These are phyloP conservation scores for Cantharis rufa DNA, from an alignment of 2,888 invertebrate species.

Conservation along the genomic window DNA sequence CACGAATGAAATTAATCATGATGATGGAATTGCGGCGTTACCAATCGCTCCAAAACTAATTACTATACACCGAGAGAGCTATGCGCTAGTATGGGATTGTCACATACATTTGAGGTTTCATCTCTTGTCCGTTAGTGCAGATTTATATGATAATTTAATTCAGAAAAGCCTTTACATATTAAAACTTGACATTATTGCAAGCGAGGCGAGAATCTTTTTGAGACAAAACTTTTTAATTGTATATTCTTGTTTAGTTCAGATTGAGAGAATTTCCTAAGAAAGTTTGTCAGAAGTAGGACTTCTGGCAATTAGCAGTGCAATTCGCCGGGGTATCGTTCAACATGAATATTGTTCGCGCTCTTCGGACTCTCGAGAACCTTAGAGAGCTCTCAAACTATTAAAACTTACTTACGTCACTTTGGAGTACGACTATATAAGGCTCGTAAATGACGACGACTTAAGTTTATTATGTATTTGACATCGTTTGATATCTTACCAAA, in stretches of 20 bases:
- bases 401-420: constrained; percentile 42
- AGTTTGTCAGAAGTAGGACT: constrained; percentile 38
- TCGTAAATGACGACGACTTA: constrained; percentile 23
- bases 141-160: constrained; percentile 14
- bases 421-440: constrained; percentile 26
- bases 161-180: neutral
- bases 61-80: constrained; percentile 33
- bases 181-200: neutral
- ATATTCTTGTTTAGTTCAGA: constrained; percentile 35
- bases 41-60: constrained; percentile 44
- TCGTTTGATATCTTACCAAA: constrained; percentile 22
- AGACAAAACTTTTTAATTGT: constrained; percentile 34
- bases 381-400: constrained; percentile 42
- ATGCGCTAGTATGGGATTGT: constrained; percentile 24
- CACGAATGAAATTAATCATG: constrained; percentile 42
- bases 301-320: constrained; percentile 48
- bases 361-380: constrained; percentile 42
- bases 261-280: constrained; percentile 26
- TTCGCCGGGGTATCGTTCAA: constrained; percentile 45
- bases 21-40: constrained; percentile 41
- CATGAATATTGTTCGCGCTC: constrained; percentile 42
- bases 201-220: neutral
- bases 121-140: constrained; percentile 21
- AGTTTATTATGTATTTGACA: constrained; percentile 31
- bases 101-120: constrained; percentile 34